phyloP scores from a whole-genome alignment of 2,113 vertebrate genomes.

The Chrysochloris asiatica region DNA sequence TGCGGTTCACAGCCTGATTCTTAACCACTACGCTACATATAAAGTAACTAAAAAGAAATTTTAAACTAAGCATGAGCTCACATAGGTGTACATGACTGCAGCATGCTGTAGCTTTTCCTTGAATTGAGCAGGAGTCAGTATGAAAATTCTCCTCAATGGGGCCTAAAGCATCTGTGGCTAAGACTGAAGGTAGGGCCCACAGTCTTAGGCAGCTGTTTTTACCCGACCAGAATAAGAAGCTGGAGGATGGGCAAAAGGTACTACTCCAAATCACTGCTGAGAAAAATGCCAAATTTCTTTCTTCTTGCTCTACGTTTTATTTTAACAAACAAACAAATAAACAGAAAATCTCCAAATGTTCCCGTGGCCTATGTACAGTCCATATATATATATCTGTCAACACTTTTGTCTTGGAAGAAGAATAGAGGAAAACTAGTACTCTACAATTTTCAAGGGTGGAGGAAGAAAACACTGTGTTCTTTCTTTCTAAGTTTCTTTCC shows the following conservation, averaged over 20 bases:
- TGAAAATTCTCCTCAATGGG: background rate
- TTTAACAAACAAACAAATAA: background rate
- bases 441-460: background rate
- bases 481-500: slow-evolving; percentile 6
- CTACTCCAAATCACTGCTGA: background rate
- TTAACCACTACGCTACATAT: too few species aligned
- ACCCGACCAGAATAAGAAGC: background rate
- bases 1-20: too few species aligned
- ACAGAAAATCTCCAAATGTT: background rate
- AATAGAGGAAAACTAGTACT: background rate
- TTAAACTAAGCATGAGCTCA: background rate
- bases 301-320: background rate
- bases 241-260: background rate
- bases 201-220: background rate
- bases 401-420: background rate
- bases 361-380: background rate
- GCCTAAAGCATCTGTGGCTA: background rate
- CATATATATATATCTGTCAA: background rate
- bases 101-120: background rate
- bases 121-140: background rate
- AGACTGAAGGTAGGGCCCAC: background rate
- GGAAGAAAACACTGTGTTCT: background rate
- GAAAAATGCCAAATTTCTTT: background rate
- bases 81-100: background rate
- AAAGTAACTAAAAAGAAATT: background rate